These are phyloP conservation scores for Micrastur ruficollis DNA, from an alignment of 2,797 vertebrate genomes.

Conservation along the genomic window DNA sequence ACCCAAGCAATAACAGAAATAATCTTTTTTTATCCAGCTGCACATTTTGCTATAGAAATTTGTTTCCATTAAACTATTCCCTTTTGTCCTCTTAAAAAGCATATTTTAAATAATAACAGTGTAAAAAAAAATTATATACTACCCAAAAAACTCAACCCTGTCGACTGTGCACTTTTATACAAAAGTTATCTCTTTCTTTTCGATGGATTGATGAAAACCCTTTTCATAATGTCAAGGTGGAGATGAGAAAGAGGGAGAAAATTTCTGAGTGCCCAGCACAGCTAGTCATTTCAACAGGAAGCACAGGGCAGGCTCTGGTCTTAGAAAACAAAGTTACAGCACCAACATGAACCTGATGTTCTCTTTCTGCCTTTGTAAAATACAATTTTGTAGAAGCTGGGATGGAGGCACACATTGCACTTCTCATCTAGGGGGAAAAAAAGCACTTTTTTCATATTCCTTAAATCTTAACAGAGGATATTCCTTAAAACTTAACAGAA, in stretches of 20 bases:
- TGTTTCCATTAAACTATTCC: slow-evolving; percentile 65
- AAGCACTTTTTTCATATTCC: not conserved
- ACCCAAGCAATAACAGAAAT: slow-evolving; percentile 49
- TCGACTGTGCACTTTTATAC: not conserved
- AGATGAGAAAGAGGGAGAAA: slow-evolving; percentile 12
- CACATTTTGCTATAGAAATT: slow-evolving; percentile 54
- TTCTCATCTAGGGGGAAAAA: not conserved
- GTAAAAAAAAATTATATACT: slow-evolving; percentile 50
- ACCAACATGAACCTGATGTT: not conserved
- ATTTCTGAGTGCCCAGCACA: not conserved
- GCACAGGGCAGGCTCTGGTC: not conserved
- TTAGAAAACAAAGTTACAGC: not conserved
- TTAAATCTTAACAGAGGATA: not conserved
- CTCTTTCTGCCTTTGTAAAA: not conserved
- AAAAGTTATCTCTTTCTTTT: slow-evolving; percentile 52
- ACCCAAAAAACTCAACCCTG: slow-evolving; percentile 32
- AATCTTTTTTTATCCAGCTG: slow-evolving; percentile 56
- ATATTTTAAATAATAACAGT: slow-evolving; percentile 69
- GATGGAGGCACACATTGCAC: not conserved
- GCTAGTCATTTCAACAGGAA: slow-evolving; percentile 11
- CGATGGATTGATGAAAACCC: slow-evolving; percentile 3
- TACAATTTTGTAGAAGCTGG: not conserved
- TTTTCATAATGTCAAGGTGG: slow-evolving; percentile 21
- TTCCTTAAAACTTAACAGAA: not conserved
- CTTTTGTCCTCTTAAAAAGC: slow-evolving; percentile 66